Evolutionary conservation across 1,140 invertebrate species (phyloP).

Genomic region (Sycophaga agraensis): DNA sequence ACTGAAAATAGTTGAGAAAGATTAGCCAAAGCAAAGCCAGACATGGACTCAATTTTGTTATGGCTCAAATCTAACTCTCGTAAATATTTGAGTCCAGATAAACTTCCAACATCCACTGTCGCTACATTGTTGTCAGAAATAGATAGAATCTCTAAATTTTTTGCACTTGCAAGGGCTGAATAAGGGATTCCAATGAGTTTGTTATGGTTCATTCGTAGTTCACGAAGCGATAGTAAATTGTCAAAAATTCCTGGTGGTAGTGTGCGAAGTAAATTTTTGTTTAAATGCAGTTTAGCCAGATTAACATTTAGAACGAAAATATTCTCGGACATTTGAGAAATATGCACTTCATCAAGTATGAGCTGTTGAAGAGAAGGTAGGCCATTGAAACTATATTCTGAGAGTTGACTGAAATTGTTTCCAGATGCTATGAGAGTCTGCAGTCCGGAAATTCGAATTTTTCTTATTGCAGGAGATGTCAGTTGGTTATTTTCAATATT

Average conservation of each 20-base stretch:
- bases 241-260: conserved; percentile 70
- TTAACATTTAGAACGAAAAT: conserved; percentile 76
- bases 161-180: conserved; percentile 71
- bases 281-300: conserved; percentile 70
- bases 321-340: conserved; percentile 66
- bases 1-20: conserved; percentile 70
- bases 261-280: conserved; percentile 66
- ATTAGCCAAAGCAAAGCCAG: conserved; percentile 75
- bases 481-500: conserved; percentile 75
- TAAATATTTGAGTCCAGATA: conserved; percentile 72
- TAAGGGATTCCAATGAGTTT: conserved; percentile 74
- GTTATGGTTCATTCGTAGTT: conserved; percentile 74
- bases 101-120: conserved; percentile 73
- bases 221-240: conserved; percentile 70
- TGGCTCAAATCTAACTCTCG: conserved; percentile 72
- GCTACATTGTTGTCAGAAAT: conserved; percentile 72
- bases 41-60: conserved; percentile 74
- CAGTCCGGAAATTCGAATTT: conserved; percentile 72
- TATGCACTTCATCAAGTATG: conserved; percentile 68
- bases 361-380: conserved; percentile 74
- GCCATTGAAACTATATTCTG: conserved; percentile 69
- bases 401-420: conserved; percentile 76
- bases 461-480: conserved; percentile 64
- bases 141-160: conserved; percentile 72
- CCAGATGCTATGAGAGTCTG: conserved; percentile 70